Percentiles rank a stretch among this genome's conserved stretches.
Conservation (phyloP, 2,113 vertebrate species). For the Helogale parvula region DNA sequence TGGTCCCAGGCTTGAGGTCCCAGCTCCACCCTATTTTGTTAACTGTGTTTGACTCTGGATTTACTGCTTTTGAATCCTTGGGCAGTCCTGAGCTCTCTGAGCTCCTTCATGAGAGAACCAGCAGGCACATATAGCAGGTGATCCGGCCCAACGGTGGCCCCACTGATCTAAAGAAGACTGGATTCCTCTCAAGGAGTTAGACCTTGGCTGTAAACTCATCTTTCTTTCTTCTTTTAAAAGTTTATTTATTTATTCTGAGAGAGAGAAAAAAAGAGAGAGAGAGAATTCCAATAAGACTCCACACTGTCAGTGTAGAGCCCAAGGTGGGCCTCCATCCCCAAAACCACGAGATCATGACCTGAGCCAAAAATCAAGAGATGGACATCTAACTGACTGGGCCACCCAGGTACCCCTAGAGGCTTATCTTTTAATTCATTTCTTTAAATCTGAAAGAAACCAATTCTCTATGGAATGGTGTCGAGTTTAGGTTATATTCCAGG, state of each 20-base stretch:
- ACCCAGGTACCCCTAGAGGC: neutral
- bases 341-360: too few relatives aligned
- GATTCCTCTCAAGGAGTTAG: neutral
- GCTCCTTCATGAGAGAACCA: neutral
- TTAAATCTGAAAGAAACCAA: neutral
- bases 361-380: too few relatives aligned
- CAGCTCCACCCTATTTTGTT: neutral
- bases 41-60: neutral
- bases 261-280: too few relatives aligned
- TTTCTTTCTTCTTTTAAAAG: too few relatives aligned
- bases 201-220: neutral
- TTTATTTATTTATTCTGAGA: too few relatives aligned
- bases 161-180: neutral
- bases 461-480: neutral
- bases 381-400: too few relatives aligned
- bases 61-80: neutral
- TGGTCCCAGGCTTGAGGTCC: neutral
- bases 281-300: too few relatives aligned
- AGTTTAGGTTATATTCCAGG: neutral
- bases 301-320: too few relatives aligned
- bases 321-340: too few relatives aligned
- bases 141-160: neutral
- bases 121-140: neutral
- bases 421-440: neutral
- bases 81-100: neutral